Evolutionary conservation across 2,888 invertebrate genomes (phyloP).

Genomic region (Venusia cambrica): DNA sequence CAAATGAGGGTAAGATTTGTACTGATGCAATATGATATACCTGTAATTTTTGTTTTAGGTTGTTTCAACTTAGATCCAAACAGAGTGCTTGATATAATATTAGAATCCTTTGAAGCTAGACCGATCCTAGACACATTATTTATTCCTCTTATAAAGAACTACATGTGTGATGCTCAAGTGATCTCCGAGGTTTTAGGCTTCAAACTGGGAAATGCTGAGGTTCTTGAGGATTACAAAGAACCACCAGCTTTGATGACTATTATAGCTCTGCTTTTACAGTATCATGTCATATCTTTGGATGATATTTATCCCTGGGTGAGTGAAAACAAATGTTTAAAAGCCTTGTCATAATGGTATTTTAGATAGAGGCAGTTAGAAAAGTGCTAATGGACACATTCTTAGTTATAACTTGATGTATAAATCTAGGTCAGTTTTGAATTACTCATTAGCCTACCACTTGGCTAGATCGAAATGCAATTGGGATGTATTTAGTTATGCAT

Average conservation of each 20-base stretch:
- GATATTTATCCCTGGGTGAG: conserved; percentile 95
- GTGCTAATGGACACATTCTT: no score
- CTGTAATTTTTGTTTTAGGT: conserved; percentile 82
- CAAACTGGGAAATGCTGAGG: conserved; percentile 88
- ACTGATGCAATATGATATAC: no score
- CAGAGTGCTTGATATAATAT: conserved; percentile 95
- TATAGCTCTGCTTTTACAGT: conserved; percentile 93
- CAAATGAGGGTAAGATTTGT: no score
- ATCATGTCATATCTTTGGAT: conserved; percentile 91
- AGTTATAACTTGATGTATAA: no score
- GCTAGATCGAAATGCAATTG: no score
- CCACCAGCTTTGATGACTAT: conserved; percentile 93
- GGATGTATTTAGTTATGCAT: no score
- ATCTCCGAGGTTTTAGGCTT: conserved; percentile 97
- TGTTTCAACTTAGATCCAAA: conserved; percentile 99
- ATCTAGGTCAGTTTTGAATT: no score
- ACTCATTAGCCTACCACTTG: no score
- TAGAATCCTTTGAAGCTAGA: conserved; percentile 97
- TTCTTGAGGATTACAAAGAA: conserved; percentile 81
- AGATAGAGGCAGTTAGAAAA: no score
- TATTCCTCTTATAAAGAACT: conserved; percentile 90
- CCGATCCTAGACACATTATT: conserved; percentile 90
- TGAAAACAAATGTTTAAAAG: no score
- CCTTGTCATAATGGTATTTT: no score
- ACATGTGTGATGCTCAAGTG: conserved; percentile 90